These are phyloP conservation scores for Pagrus major DNA, from an alignment of 2,113 vertebrate species.

Conservation along the genomic window DNA sequence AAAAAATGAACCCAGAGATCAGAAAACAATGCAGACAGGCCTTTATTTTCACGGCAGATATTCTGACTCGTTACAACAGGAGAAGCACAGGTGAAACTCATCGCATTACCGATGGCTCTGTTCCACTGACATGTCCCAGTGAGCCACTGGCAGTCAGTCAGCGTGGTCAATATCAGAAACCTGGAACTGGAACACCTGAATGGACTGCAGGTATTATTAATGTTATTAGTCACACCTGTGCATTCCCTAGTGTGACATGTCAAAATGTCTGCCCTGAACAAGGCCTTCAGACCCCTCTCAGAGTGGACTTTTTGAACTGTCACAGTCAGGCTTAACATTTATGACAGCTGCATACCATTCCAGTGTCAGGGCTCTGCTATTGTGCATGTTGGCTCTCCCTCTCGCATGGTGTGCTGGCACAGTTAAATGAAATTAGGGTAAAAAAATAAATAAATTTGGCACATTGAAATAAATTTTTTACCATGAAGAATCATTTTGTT, in stretches of 20 bases:
- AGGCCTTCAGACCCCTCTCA: constrained; percentile 5
- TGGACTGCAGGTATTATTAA: constrained; percentile 30
- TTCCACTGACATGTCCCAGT: constrained; percentile 42
- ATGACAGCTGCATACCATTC: constrained; percentile 13
- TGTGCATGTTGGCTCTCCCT: constrained; percentile 7
- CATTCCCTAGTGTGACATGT: constrained; percentile 13
- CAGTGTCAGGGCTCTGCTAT: not conserved
- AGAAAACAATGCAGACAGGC: not conserved
- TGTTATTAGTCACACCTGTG: constrained; percentile 53
- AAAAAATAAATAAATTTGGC: no score
- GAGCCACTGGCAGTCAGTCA: constrained; percentile 40
- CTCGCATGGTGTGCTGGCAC: not conserved
- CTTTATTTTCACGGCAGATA: not conserved
- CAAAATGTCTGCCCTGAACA: not conserved
- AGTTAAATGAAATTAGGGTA: not conserved
- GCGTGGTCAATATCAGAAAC: constrained; percentile 2
- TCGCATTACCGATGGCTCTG: constrained; percentile 44
- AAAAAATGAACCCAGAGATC: not conserved
- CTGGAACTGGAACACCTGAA: constrained; percentile 41
- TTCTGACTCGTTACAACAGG: constrained; percentile 16
- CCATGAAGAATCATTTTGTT: no score
- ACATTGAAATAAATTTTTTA: no score
- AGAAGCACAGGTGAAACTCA: constrained; percentile 47
- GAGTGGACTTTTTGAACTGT: constrained; percentile 20
- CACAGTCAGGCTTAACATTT: constrained; percentile 9